Base-by-base conservation (phyloP, 1,140 invertebrate species). In the Drosophila eugracilis region DNA sequence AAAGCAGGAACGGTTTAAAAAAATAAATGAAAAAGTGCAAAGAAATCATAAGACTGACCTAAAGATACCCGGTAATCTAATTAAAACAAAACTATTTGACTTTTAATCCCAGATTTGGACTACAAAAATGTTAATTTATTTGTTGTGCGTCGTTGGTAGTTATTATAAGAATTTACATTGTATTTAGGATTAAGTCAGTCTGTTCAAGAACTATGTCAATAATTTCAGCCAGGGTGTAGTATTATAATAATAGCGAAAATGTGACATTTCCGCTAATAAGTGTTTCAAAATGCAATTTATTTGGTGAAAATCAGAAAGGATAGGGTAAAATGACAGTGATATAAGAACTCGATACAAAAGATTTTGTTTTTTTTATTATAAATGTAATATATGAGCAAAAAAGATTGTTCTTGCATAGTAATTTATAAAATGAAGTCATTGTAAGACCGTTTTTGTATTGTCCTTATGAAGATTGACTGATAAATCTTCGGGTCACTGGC, bases 21-120 rank as follows among this genome's bases (percentile, higher is more conserved):
- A 26, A 59, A 28, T 15, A 9, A n/a, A n/a, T 9, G 21, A 44
- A 17, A 57, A 30, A 5, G 19, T 22, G 5, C 3, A 15, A 14
- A 9, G 3, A n/a, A 17, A 52, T 5, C 14, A 9, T n/a, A 1
- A 28, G n/a, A 14, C 30, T 12, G 30, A 30, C 41, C 15, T 47
- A 62, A 47, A 60, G 41, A 65, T 65, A 62, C 30, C 54, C n/a
- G 21, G 54, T 14, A 58, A 26, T 63, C 34, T 28, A 15, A 22
- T 32, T n/a, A n/a, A n/a, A n/a, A n/a, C 17, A 39, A 17, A 39
- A 17, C n/a, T 2, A 37, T 34, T 5, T 14, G 4, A n/a, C 1
- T 34, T 34, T 34, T 2, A 6, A 15, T 15, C 14, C 14, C 1
- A 36, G 17, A 41, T 21, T 41, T 10, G 3, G 10, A 3, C 10